These are phyloP conservation scores for Dysidea cf. avara DNA, from an alignment of 37 sponge, comb jelly and placozoan genomes.

Conservation along the genomic window DNA sequence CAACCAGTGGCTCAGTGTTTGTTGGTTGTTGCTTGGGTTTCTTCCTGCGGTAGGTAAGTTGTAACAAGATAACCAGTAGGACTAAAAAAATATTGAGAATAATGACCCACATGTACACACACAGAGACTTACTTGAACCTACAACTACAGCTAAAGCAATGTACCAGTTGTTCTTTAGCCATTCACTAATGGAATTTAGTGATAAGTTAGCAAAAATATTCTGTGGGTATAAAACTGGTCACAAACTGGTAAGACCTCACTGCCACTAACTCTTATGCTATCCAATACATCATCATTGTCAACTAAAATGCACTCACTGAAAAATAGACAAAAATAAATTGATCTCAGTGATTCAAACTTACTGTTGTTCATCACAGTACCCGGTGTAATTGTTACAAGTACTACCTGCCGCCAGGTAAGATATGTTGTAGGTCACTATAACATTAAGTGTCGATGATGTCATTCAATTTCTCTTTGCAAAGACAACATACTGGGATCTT, in stretches of 20 bases:
- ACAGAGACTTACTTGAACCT: conserved; percentile 28
- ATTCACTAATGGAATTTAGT: conserved; percentile 39
- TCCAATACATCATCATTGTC: conserved; percentile 50
- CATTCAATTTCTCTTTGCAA: too few species aligned
- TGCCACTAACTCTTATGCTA: conserved; percentile 28
- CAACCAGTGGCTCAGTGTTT: too few species aligned
- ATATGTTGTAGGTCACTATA: too few species aligned
- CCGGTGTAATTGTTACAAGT: conserved; percentile 59
- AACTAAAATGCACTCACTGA: conserved; percentile 35
- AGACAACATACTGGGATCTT: too few species aligned
- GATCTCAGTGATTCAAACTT: background rate
- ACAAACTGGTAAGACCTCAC: background rate
- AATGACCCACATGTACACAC: background rate
- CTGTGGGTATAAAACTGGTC: background rate
- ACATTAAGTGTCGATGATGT: too few species aligned
- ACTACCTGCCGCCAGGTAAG: too few species aligned
- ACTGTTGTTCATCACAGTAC: conserved; percentile 48
- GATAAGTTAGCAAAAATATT: conserved; percentile 25
- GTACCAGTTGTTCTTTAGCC: conserved; percentile 63
- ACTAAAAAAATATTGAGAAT: conserved; percentile 1
- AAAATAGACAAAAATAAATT: background rate
- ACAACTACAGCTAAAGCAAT: conserved; percentile 38
- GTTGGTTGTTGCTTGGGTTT: conserved; percentile 27
- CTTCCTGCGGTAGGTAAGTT: conserved; percentile 67
- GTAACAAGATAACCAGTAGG: conserved; percentile 47